phyloP scores from a whole-genome alignment of 2,797 vertebrate genomes.

The Ptychadena robeensis region DNA sequence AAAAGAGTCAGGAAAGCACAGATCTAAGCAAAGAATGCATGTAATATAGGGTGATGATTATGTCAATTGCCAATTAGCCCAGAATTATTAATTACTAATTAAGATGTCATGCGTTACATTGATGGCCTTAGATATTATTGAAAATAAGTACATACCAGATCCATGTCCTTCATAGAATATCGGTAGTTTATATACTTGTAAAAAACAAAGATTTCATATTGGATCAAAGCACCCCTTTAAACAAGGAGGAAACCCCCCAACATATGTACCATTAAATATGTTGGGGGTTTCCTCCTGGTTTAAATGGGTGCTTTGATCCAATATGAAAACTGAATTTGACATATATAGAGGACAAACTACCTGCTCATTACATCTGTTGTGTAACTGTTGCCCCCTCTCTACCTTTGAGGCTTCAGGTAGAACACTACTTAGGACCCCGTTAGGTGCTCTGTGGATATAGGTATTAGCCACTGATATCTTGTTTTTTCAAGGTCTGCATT shows the following conservation, averaged over 20 bases:
- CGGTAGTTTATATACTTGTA: too few species aligned
- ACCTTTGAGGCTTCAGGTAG: too few species aligned
- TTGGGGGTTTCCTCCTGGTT: too few species aligned
- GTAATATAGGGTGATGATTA: not conserved
- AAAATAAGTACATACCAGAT: not conserved
- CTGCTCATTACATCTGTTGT: not conserved
- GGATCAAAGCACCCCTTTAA: too few species aligned
- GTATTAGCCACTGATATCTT: too few species aligned
- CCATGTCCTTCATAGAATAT: not conserved
- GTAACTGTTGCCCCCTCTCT: not conserved
- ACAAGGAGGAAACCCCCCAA: too few species aligned
- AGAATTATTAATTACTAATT: slow-evolving; percentile 20
- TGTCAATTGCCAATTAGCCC: slow-evolving; percentile 20
- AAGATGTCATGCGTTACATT: slow-evolving; percentile 2
- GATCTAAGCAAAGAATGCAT: not conserved
- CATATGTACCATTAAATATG: too few species aligned
- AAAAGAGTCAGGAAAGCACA: not conserved
- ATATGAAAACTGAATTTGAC: not conserved
- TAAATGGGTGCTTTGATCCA: not conserved
- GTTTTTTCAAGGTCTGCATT: too few species aligned
- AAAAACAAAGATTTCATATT: too few species aligned
- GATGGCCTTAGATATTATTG: not conserved
- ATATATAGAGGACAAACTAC: not conserved
- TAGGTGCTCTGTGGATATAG: too few species aligned
- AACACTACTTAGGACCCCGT: too few species aligned